Base-by-base conservation (phyloP, 2,888 invertebrate genomes). In the Acanthosepion pharaonis region DNA sequence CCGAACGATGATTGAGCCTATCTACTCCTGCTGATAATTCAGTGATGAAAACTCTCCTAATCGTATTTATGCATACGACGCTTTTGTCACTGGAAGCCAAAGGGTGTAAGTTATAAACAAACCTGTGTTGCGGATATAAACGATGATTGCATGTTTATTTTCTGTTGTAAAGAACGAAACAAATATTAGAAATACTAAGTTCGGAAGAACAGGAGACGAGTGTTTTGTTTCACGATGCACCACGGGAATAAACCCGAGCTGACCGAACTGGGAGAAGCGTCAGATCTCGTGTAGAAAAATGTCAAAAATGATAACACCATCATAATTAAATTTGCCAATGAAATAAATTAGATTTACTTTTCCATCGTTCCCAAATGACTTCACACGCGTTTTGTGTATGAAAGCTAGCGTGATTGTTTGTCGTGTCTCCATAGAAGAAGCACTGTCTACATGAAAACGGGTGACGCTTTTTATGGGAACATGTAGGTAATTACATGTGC, bases 221-320 rank as follows among this genome's bases (percentile, higher is more conserved):
- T 8, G 78, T 78, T 78, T n/a, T 78, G 78, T n/a, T 78, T 78
- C n/a, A 33, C n/a, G 18, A n/a, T 11, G n/a, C n/a, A 78, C n/a
- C 78, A 33, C 15, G 78, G 78, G 78, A 78, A 78, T 78, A 78
- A n/a, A 11, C n/a, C 9, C 11, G 9, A 18, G 23, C 78, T 78
- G 78, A 4, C 78, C 78, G 78, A 78, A 78, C 11, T 78, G 78
- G n/a, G n/a, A n/a, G 18, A n/a, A 4, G n/a, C 78, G 78, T 78
- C 78, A n/a, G n/a, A n/a, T 78, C 78, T n/a, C 78, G 78, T 78
- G 78, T n/a, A 78, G 78, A 78, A n/a, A 78, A n/a, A 78, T 78
- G 78, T 78, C 78, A 78, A 78, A 78, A 78, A 78, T 78, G 78
- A 78, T 78, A 78, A 33, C 78, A n/a, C 78, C 15, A 78, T 78